Evolutionary conservation across 2,888 invertebrate genomes (phyloP).

Genomic region (Allophyes oxyacanthae): DNA sequence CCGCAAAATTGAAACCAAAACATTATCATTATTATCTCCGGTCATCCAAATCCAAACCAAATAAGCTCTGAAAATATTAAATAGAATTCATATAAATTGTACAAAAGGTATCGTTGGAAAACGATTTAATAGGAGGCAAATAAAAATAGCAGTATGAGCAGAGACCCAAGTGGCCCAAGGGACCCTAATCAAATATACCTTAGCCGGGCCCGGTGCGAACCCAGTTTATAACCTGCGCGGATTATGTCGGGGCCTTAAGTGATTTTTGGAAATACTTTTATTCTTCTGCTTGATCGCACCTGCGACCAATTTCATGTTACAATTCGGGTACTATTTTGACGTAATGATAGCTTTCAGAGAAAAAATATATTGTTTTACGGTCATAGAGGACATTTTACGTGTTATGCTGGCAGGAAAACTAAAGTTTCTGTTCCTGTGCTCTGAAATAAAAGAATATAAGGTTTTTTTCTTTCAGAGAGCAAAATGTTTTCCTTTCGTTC

Average conservation of each 20-base stretch:
- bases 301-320: slow-evolving; percentile 50
- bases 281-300: slow-evolving; percentile 54
- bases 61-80: slow-evolving; percentile 36
- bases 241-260: slow-evolving; percentile 73
- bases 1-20: too few relatives aligned
- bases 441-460: slow-evolving; percentile 25
- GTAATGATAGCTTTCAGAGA: slow-evolving; percentile 33
- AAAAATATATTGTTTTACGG: slow-evolving; percentile 38
- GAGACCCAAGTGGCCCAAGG: slow-evolving; percentile 63
- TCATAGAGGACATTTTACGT: slow-evolving; percentile 20
- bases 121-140: slow-evolving; percentile 80
- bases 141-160: slow-evolving; percentile 78
- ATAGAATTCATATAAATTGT: slow-evolving; percentile 38
- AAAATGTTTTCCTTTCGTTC: slow-evolving; percentile 9
- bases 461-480: slow-evolving; percentile 14
- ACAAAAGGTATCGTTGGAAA: slow-evolving; percentile 75
- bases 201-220: slow-evolving; percentile 69
- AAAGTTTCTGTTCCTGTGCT: slow-evolving; percentile 9
- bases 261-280: slow-evolving; percentile 67
- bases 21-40: too few relatives aligned
- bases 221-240: slow-evolving; percentile 72
- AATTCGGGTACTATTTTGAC: slow-evolving; percentile 25
- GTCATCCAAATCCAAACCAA: slow-evolving; percentile 33
- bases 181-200: slow-evolving; percentile 85
- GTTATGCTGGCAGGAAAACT: slow-evolving; percentile 16